Conservation (phyloP, 2,797 vertebrate species). For the Epinephelus malabaricus region DNA sequence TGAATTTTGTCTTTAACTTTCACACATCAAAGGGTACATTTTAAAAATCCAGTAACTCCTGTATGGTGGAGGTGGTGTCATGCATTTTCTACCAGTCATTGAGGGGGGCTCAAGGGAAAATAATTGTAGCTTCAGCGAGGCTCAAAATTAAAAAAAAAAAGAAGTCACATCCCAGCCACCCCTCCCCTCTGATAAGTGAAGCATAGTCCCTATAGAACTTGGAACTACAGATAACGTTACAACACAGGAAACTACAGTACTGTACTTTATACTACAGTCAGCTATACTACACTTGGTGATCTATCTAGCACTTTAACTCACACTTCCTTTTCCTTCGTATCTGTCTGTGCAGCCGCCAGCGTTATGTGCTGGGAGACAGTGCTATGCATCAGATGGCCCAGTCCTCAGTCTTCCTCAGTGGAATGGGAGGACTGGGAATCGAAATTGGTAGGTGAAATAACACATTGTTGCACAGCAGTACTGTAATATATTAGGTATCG, state of each 20-base stretch:
- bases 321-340: constrained; percentile 23
- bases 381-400: constrained; percentile 99
- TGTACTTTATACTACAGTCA: background rate
- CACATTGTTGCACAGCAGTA: background rate
- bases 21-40: no score
- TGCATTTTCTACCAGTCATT: no score
- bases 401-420: constrained; percentile 95
- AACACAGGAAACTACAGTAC: background rate
- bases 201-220: no score
- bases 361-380: constrained; percentile 97
- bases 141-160: no score
- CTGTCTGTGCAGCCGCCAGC: constrained; percentile 90
- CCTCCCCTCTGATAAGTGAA: no score
- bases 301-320: constrained; percentile 16
- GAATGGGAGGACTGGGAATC: constrained; percentile 94
- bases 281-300: background rate
- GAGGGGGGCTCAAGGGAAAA: no score
- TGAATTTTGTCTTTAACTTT: no score
- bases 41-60: no score
- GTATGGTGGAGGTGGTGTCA: no score
- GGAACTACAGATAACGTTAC: no score
- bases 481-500: background rate
- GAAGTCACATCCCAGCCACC: no score
- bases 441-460: constrained; percentile 91
- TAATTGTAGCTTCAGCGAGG: no score